Base-by-base conservation (phyloP, 2,113 vertebrate genomes). In the Gymnobelideus leadbeateri region DNA sequence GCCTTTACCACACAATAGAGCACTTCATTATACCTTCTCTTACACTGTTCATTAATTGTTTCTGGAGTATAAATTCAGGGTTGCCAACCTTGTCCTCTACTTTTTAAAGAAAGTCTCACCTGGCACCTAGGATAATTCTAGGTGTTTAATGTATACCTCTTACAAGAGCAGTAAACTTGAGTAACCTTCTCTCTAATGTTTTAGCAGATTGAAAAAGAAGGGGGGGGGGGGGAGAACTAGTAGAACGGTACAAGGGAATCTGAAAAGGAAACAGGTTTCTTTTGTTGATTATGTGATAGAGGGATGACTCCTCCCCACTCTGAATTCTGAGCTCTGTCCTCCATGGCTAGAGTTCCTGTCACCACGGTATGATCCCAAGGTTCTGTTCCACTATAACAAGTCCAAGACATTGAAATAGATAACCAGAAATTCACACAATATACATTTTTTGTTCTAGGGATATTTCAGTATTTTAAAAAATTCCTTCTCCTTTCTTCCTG, bases 271-370 rank as follows among this genome's bases (percentile, higher is more conserved):
- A 31, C 8, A n/a, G 55, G 7, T 77, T 37, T n/a, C 90, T 84
- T 61, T 24, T n/a, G 26, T 55, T 50, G n/a, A 43, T 91, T 95
- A 91, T 51, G 92, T 31, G 54, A 77, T n/a, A 92, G 19, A n/a
- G 68, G 26, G 68, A 77, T 51, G 50, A 91, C 12, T n/a, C 28
- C 47, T 54, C 61, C 49, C 50, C n/a, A 9, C n/a, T 54, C 51
- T 26, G 0, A 1, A 25, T 3, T 57, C n/a, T 89, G 28, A 55
- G 43, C 55, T 92, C 23, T 16, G 57, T 6, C 50, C 0, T 96
- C 57, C 46, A 16, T 9, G 37, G 21, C 6, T 0, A 31, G 50
- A 57, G 9, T 31, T 10, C 89, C 24, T 43, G 28, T 26, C 61
- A 91, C 26, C 8, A 50, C 6, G 51, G 84, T 43, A 14, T 53